Conservation (phyloP, 2,113 vertebrate species). For the Ictidomys tridecemlineatus region DNA sequence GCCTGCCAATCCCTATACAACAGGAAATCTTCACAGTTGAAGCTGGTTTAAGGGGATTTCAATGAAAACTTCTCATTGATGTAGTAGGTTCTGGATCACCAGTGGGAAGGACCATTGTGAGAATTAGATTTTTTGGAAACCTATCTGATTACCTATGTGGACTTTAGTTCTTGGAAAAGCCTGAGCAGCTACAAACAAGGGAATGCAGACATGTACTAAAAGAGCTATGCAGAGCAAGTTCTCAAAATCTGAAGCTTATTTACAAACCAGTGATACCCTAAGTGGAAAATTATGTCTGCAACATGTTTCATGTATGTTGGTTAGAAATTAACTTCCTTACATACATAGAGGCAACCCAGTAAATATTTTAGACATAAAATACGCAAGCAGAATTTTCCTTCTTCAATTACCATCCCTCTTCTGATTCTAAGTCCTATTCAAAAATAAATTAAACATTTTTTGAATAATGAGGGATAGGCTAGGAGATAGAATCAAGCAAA, state of each 20-base stretch:
- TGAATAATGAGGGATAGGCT: background rate
- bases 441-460: background rate
- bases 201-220: background rate
- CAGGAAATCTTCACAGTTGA: background rate
- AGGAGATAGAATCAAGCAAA: background rate
- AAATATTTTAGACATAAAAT: background rate
- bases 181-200: background rate
- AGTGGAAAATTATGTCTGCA: background rate
- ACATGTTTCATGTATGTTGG: background rate
- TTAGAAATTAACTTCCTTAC: background rate
- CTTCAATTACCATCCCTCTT: background rate
- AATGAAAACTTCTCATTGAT: background rate
- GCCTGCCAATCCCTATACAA: fast-evolving
- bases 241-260: background rate
- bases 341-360: background rate
- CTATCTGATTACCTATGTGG: background rate
- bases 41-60: background rate
- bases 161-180: background rate
- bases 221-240: background rate
- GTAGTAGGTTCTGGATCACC: background rate
- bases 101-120: background rate
- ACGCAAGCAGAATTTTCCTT: background rate
- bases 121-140: background rate
- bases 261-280: background rate
- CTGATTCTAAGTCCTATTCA: background rate